phyloP scores from a whole-genome alignment of 2,888 invertebrate species.

The Drosophila vallismaia region DNA sequence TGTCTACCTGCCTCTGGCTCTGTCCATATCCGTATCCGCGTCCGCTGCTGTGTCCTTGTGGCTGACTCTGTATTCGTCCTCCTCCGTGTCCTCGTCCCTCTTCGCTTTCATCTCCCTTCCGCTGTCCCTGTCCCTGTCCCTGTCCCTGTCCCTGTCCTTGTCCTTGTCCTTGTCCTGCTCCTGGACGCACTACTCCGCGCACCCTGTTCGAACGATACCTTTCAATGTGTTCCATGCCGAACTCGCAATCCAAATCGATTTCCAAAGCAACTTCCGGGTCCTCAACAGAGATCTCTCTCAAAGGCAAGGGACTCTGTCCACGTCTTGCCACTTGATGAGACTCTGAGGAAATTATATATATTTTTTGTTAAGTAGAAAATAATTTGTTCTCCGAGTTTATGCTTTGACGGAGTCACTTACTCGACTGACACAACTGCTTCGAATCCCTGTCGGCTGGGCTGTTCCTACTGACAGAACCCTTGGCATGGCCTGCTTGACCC shows the following conservation, averaged over 20 bases:
- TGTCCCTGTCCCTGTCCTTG: neutral
- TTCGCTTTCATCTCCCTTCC: no score
- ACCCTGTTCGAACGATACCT: constrained; percentile 38
- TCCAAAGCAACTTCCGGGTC: constrained; percentile 6
- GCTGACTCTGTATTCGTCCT: no score
- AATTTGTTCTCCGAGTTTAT: neutral
- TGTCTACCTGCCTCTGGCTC: no score
- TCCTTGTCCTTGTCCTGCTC: neutral
- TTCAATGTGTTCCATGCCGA: constrained; percentile 54
- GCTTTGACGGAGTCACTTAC: neutral
- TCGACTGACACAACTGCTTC: neutral
- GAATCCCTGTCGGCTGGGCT: neutral
- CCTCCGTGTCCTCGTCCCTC: no score
- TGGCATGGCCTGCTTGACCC: constrained; percentile 1
- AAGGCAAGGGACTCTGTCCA: neutral
- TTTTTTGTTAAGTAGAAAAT: neutral
- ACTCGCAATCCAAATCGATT: constrained; percentile 52
- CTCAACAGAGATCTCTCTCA: neutral
- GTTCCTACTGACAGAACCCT: neutral
- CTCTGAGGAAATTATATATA: neutral
- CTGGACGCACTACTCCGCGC: neutral
- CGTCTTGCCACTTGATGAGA: neutral
- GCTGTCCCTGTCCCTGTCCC: neutral
- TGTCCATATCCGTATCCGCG: no score
- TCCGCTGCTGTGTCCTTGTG: no score